A percentile compares a stretch with the other conserved stretches of the same genome.
Conservation (phyloP, 2,888 invertebrate genomes). For the Scrobipalpa atriplicella region DNA sequence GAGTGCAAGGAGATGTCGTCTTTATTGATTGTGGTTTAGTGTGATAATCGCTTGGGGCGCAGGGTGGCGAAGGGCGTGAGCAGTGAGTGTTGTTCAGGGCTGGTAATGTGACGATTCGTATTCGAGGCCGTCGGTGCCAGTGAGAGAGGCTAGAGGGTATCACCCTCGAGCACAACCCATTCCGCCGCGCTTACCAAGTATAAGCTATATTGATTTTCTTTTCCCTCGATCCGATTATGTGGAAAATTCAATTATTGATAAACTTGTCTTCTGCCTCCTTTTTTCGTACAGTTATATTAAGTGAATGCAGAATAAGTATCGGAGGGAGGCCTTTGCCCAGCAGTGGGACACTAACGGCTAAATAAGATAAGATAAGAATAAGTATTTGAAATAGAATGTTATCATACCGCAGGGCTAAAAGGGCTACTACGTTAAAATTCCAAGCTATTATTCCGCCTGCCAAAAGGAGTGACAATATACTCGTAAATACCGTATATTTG, state of each 20-base stretch:
- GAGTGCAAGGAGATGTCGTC: slow-evolving; percentile 41
- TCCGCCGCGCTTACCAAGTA: slow-evolving; percentile 52
- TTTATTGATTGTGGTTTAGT: slow-evolving; percentile 45
- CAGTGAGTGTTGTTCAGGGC: slow-evolving; percentile 77
- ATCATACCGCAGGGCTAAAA: too few relatives aligned
- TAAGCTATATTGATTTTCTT: slow-evolving; percentile 56
- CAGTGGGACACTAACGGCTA: too few relatives aligned
- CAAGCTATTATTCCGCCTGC: too few relatives aligned
- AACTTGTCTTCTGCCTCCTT: slow-evolving; percentile 7
- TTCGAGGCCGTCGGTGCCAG: slow-evolving; percentile 59
- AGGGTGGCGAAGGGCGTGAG: slow-evolving; percentile 50
- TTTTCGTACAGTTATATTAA: background rate
- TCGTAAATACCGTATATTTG: too few relatives aligned
- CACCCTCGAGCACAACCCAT: slow-evolving; percentile 53
- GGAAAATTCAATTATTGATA: slow-evolving; percentile 36
- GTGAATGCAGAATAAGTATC: too few relatives aligned
- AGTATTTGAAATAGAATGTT: too few relatives aligned
- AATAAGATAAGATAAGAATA: too few relatives aligned
- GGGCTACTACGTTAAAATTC: too few relatives aligned
- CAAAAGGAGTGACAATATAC: too few relatives aligned
- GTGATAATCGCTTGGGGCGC: slow-evolving; percentile 47
- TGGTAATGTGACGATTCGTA: slow-evolving; percentile 77
- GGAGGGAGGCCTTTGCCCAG: too few relatives aligned
- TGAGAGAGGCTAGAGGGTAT: slow-evolving; percentile 54
- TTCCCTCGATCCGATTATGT: slow-evolving; percentile 33